Conservation (phyloP, 2,888 invertebrate species). For the Drosophila quinaria region DNA sequence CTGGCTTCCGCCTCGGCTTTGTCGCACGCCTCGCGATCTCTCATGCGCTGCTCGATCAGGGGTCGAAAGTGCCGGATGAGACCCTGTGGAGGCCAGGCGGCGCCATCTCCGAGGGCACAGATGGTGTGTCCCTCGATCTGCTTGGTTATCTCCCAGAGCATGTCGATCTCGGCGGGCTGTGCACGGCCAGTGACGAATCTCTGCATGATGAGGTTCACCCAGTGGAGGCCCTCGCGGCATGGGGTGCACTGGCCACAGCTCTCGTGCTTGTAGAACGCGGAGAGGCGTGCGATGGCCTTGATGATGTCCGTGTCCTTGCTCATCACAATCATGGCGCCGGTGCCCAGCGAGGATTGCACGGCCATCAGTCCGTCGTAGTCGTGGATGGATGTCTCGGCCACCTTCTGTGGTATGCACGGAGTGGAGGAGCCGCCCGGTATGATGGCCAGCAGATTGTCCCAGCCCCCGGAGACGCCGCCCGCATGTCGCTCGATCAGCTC, state of each 20-base stretch:
- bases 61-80: slow-evolving; percentile 98
- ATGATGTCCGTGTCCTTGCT: slow-evolving; percentile 98
- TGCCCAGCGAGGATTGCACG: slow-evolving; percentile 96
- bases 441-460: slow-evolving; percentile 98
- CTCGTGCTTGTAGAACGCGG: slow-evolving; percentile 99
- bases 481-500: slow-evolving; percentile 98
- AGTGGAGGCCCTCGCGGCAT: slow-evolving; percentile 97
- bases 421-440: slow-evolving; percentile 99
- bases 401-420: slow-evolving; percentile 96
- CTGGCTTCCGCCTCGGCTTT: slow-evolving; percentile 18
- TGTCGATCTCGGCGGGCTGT: slow-evolving; percentile 96
- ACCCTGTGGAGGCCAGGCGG: slow-evolving; percentile 99
- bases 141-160: slow-evolving; percentile 99
- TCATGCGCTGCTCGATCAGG: slow-evolving; percentile 94
- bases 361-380: slow-evolving; percentile 98
- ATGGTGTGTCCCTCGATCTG: slow-evolving; percentile 99
- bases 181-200: slow-evolving; percentile 95
- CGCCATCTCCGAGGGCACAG: slow-evolving; percentile 98
- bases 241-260: slow-evolving; percentile 99
- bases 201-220: slow-evolving; percentile 95
- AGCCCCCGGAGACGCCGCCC: slow-evolving; percentile 97
- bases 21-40: slow-evolving; percentile 84
- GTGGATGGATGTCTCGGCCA: slow-evolving; percentile 96
- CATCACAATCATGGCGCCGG: slow-evolving; percentile 99
- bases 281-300: slow-evolving; percentile 96